Evolutionary conservation across 2,888 invertebrate species (phyloP), one percentile per base, ranked within the genome.

Genomic region (Heliconius charithonia): DNA sequence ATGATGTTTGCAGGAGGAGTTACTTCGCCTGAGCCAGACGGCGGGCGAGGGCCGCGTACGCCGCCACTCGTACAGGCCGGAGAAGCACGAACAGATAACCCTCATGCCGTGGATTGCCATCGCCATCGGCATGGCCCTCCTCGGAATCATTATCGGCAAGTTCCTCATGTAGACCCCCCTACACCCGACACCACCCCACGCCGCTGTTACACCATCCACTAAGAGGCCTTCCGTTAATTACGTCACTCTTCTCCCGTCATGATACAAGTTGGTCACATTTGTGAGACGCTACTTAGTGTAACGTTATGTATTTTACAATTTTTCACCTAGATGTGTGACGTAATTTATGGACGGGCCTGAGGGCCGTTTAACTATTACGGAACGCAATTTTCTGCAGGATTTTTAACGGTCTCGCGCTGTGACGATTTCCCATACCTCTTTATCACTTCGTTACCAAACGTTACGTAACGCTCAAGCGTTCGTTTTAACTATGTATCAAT

Each of bases 91-190:
- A 84, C 96, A 96, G 87, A 87, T 92, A 81, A 94, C 95, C 82
- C 91, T 96, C 83, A 96, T 96, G 94, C 95, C 96, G 83, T 96
- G 96, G 94, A 92, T 97, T 85, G 96, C 95, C 85, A 92, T 96
- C 85, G 96, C 97, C 83, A 89, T 97, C 86, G 95, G 96, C 86
- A 96, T 97, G 93, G 96, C 96, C 84, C 89, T 97, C 84, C 90
- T 97, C 89, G 97, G 97, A 90, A 95, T 97, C 89, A 95, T 97
- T 91, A 95, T 97, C 91, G 97, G 97, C 91, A 97, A 97, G 95
- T 97, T 97, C 95, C 93, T 97, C 93, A 97, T 97, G 95, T 97
- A 97, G 97, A 96, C 95, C 89, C 84, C 80, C 84, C 73, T 80
- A 79, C 86, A 85, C 86, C 37, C 79, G 79, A 80, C 78, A 72